Evolutionary conservation across 2,888 invertebrate genomes (phyloP).

Genomic region (Gymnocheta viridis): DNA sequence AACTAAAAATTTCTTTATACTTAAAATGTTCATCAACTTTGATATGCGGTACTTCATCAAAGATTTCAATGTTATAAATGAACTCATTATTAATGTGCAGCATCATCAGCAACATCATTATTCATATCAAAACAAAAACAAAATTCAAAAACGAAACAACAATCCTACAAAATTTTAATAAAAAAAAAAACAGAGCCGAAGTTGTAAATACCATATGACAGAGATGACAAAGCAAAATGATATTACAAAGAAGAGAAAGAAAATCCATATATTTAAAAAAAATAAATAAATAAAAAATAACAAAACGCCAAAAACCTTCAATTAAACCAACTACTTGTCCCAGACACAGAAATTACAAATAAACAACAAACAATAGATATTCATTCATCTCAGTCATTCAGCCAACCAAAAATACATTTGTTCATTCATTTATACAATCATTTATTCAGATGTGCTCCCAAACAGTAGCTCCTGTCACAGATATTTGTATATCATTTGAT

Average conservation of each 20-base stretch:
- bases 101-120: slow-evolving; percentile 56
- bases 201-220: slow-evolving; percentile 32
- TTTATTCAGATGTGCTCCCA: slow-evolving; percentile 45
- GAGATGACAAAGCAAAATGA: slow-evolving; percentile 52
- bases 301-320: neutral
- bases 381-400: slow-evolving; percentile 32
- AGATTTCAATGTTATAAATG: slow-evolving; percentile 17
- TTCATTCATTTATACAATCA: slow-evolving; percentile 32
- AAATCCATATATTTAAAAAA: neutral
- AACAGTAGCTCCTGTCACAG: slow-evolving; percentile 78
- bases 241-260: neutral
- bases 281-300: neutral
- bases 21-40: neutral
- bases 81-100: slow-evolving; percentile 46
- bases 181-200: slow-evolving; percentile 11
- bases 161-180: neutral
- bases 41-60: slow-evolving; percentile 40
- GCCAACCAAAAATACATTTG: slow-evolving; percentile 23
- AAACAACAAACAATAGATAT: slow-evolving; percentile 26
- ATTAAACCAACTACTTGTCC: slow-evolving; percentile 30
- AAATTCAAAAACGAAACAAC: neutral
- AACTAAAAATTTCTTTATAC: neutral
- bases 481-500: slow-evolving; percentile 79
- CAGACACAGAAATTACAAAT: slow-evolving; percentile 29
- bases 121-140: neutral